Evolutionary conservation across 2,888 invertebrate genomes (phyloP).

Genomic region (Keiferia lycopersicella): DNA sequence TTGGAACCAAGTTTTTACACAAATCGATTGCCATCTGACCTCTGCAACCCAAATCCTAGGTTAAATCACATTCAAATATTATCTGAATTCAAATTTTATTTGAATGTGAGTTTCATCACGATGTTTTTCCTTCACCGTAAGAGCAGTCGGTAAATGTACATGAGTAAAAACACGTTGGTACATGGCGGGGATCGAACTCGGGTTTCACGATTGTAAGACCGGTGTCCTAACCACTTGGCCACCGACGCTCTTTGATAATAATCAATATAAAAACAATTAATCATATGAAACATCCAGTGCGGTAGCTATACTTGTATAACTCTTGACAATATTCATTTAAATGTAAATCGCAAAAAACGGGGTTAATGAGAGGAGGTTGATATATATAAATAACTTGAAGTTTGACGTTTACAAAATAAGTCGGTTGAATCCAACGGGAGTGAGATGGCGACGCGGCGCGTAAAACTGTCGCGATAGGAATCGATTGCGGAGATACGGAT

Average conservation of each 20-base stretch:
- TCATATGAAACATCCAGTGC: conserved; percentile 2
- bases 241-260: neutral
- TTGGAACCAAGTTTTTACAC: no score
- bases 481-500: conserved; percentile 69
- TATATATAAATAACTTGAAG: conserved; percentile 21
- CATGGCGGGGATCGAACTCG: no score
- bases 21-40: no score
- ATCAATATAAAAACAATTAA: conserved; percentile 9
- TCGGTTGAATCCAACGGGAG: conserved; percentile 47
- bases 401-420: conserved; percentile 28
- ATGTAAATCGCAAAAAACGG: conserved; percentile 24
- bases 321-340: conserved; percentile 22
- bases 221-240: no score
- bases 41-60: no score
- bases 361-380: conserved; percentile 26
- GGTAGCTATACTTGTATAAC: neutral
- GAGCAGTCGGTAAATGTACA: no score
- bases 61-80: no score
- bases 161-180: no score
- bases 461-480: conserved; percentile 76
- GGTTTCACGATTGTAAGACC: no score
- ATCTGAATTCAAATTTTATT: no score
- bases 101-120: no score
- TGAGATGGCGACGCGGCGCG: conserved; percentile 65
- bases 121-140: no score